Percentiles rank a stretch among this genome's conserved stretches.
Conservation (phyloP, 2,797 vertebrate genomes). For the Hapalemur alaotrensis region DNA sequence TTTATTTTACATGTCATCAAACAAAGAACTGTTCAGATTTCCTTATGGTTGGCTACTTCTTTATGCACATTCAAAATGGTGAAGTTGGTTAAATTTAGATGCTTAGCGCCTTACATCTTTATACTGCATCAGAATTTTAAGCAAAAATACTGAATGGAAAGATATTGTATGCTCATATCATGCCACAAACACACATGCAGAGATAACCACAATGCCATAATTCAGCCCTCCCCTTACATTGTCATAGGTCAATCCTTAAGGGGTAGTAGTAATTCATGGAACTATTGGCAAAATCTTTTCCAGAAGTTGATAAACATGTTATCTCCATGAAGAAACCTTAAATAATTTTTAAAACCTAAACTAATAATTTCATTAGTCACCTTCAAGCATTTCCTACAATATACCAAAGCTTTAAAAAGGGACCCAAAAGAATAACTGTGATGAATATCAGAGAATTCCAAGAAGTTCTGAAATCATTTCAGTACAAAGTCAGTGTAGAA, state of each 20-base stretch:
- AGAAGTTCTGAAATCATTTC: constrained; percentile 31
- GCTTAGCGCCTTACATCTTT: constrained; percentile 58
- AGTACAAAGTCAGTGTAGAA: not conserved
- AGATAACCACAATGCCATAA: not conserved
- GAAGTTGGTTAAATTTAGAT: constrained; percentile 52
- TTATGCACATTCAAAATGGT: not conserved
- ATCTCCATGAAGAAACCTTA: not conserved
- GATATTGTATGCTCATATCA: not conserved
- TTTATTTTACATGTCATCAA: constrained; percentile 62
- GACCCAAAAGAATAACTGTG: not conserved
- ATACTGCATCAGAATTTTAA: constrained; percentile 15
- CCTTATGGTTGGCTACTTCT: constrained; percentile 32
- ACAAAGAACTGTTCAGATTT: constrained; percentile 42
- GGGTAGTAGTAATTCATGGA: not conserved
- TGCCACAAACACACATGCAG: not conserved
- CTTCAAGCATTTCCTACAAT: not conserved
- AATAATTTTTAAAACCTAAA: constrained; percentile 1
- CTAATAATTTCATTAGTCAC: not conserved
- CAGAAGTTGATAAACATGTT: not conserved
- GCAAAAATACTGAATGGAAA: not conserved
- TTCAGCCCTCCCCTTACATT: not conserved
- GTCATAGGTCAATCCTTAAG: not conserved
- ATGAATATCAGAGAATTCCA: not conserved
- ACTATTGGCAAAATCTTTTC: constrained; percentile 5
- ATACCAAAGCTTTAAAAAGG: not conserved